Evolutionary conservation across 2,888 invertebrate species (phyloP).

Genomic region (Cremastobaeus sp.): DNA sequence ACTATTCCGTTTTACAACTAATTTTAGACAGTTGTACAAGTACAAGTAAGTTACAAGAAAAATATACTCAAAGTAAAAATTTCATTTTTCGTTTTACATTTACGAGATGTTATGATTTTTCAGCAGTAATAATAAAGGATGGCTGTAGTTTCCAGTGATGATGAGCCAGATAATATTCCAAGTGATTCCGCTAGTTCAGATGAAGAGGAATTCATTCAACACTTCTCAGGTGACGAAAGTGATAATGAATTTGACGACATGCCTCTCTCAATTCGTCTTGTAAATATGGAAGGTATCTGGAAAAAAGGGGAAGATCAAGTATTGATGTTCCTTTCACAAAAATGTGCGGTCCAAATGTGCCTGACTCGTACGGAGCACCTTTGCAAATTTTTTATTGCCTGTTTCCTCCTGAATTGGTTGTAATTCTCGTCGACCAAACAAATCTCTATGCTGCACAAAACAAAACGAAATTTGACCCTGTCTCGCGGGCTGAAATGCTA

Average conservation of each 20-base stretch:
- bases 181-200: not conserved
- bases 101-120: not conserved
- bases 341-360: conserved; percentile 17
- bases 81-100: not conserved
- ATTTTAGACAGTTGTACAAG: not conserved
- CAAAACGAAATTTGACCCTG: conserved; percentile 25
- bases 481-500: conserved; percentile 35
- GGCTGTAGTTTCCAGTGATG: not conserved
- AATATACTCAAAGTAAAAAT: not conserved
- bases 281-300: not conserved
- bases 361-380: conserved; percentile 5
- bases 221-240: not conserved
- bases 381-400: conserved; percentile 33
- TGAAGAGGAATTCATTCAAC: not conserved
- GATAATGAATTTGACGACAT: not conserved
- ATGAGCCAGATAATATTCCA: not conserved
- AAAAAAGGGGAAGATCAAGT: conserved; percentile 23
- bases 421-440: conserved; percentile 59
- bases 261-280: not conserved
- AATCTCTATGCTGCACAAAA: conserved; percentile 58
- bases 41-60: not conserved
- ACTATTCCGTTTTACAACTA: not conserved
- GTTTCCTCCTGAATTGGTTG: conserved; percentile 54
- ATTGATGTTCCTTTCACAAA: conserved; percentile 31
- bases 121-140: not conserved